Evolutionary conservation across 2,888 invertebrate species (phyloP).

Genomic region (Eristalis intricaria): DNA sequence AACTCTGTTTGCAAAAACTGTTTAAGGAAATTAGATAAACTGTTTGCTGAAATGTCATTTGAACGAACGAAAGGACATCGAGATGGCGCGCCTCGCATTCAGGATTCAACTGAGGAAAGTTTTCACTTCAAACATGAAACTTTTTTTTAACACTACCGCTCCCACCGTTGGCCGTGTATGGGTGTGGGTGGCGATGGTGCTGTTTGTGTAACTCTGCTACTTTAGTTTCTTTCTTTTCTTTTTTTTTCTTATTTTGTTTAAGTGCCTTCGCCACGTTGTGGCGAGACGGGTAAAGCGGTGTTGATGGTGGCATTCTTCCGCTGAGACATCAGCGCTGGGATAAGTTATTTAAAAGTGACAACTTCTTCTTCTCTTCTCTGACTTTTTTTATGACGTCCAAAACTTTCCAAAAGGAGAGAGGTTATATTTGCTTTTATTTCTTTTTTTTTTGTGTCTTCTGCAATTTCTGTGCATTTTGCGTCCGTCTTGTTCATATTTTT

Average conservation of each 20-base stretch:
- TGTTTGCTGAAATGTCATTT: constrained; percentile 71
- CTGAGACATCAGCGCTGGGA: constrained; percentile 62
- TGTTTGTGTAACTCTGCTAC: constrained; percentile 24
- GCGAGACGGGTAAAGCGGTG: not conserved
- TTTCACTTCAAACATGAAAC: constrained; percentile 57
- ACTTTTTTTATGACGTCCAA: constrained; percentile 70
- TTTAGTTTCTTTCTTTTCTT: constrained; percentile 25
- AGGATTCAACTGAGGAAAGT: constrained; percentile 62
- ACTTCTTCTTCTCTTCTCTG: constrained; percentile 56
- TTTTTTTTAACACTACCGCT: not conserved
- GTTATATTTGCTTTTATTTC: constrained; percentile 5
- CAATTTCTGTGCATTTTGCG: not conserved
- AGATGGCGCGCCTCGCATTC: constrained; percentile 50
- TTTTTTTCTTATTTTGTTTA: constrained; percentile 19
- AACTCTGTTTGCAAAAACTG: constrained; percentile 64
- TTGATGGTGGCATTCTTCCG: not conserved
- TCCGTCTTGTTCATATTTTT: constrained; percentile 3
- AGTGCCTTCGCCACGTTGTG: constrained; percentile 43
- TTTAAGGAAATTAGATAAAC: constrained; percentile 71
- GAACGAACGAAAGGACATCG: constrained; percentile 50
- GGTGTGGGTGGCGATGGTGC: not conserved
- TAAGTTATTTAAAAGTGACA: constrained; percentile 70
- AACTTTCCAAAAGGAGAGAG: constrained; percentile 51
- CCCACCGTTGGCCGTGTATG: not conserved
- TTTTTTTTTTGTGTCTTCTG: constrained; percentile 5